Evolutionary conservation across 1,140 invertebrate species (phyloP).

Genomic region (Drosophila murphyi): DNA sequence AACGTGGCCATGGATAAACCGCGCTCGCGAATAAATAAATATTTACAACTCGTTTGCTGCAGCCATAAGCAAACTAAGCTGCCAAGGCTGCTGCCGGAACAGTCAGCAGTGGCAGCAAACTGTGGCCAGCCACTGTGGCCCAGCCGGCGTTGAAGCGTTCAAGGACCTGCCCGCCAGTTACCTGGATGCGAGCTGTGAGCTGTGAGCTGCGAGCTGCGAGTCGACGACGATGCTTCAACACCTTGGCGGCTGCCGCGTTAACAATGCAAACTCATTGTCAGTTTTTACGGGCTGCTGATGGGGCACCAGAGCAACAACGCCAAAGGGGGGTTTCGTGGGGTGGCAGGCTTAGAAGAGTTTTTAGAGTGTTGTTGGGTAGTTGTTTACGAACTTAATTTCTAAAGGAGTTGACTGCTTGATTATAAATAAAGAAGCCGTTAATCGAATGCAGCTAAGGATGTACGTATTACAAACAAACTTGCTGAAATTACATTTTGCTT

Average conservation of each 20-base stretch:
- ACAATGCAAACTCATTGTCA: constrained; percentile 82
- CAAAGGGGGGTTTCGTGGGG: neutral
- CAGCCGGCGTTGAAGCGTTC: constrained; percentile 66
- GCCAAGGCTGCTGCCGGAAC: constrained; percentile 30
- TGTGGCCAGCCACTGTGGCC: constrained; percentile 29
- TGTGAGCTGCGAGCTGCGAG: constrained; percentile 19
- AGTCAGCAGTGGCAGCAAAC: constrained; percentile 13
- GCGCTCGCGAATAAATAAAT: constrained; percentile 80
- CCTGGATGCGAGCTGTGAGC: constrained; percentile 29
- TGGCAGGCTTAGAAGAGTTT: neutral
- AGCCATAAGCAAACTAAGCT: constrained; percentile 69
- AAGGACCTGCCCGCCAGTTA: constrained; percentile 63
- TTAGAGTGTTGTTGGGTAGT: constrained; percentile 5
- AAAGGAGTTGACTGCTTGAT: constrained; percentile 15
- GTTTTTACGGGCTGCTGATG: constrained; percentile 39
- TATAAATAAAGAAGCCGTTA: constrained; percentile 5
- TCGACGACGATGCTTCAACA: constrained; percentile 62
- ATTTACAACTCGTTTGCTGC: constrained; percentile 83
- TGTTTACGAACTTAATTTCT: constrained; percentile 39
- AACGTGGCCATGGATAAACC: constrained; percentile 68
- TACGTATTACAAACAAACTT: constrained; percentile 2
- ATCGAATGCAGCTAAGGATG: neutral
- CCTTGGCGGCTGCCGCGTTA: constrained; percentile 61
- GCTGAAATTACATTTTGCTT: neutral
- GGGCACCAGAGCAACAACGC: too few species aligned